Evolutionary conservation across 2,888 invertebrate species (phyloP).

Genomic region (Folsomia manolachei): DNA sequence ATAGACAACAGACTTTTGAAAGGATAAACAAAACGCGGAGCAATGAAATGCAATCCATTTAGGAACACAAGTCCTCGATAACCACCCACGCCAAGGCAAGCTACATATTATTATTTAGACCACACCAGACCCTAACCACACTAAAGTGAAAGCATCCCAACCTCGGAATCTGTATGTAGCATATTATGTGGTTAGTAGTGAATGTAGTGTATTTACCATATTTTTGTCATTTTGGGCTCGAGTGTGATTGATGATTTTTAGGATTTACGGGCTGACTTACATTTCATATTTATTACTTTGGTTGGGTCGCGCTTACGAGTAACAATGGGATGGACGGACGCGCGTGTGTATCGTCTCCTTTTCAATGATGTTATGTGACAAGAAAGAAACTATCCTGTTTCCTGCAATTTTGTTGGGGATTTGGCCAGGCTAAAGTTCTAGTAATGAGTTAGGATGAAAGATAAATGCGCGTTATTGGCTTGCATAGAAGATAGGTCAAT

Average conservation of each 20-base stretch:
- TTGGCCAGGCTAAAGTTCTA: too few relatives aligned
- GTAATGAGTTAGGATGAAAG: too few relatives aligned
- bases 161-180: background rate
- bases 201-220: slow-evolving; percentile 14
- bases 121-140: too few relatives aligned
- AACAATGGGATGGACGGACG: background rate
- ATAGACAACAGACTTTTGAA: background rate
- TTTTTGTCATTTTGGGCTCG: slow-evolving; percentile 19
- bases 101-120: too few relatives aligned
- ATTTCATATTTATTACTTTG: slow-evolving; percentile 1
- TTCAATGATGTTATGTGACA: background rate
- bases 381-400: background rate
- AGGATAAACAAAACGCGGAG: background rate
- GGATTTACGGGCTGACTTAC: background rate
- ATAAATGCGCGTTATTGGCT: too few relatives aligned
- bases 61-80: background rate
- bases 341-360: too few relatives aligned
- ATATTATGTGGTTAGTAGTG: too few relatives aligned
- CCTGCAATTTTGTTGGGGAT: background rate
- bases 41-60: background rate
- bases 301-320: background rate
- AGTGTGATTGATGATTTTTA: slow-evolving; percentile 20
- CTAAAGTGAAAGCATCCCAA: background rate
- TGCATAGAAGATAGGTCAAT: too few relatives aligned
- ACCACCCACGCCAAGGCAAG: background rate